These are phyloP conservation scores for Galemys pyrenaicus DNA, from an alignment of 2,113 vertebrate genomes.

Conservation along the genomic window DNA sequence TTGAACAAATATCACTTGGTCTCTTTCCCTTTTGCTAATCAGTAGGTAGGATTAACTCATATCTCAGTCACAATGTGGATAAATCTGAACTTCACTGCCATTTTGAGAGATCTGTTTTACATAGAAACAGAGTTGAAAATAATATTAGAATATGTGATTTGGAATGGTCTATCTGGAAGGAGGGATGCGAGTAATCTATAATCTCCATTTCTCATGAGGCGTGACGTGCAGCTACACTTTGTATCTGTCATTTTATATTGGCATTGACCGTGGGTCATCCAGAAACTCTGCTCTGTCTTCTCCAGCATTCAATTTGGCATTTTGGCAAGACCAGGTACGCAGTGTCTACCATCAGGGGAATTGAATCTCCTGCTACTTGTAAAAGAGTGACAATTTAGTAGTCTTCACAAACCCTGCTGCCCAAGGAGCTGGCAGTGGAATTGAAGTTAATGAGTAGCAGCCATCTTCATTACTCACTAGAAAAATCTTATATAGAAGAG, in stretches of 20 bases:
- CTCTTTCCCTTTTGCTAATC: neutral
- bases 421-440: neutral
- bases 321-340: slow-evolving; percentile 1
- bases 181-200: neutral
- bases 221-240: neutral
- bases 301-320: neutral
- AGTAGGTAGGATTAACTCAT: neutral
- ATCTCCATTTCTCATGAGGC: slow-evolving; percentile 6
- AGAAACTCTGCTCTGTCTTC: neutral
- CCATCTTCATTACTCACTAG: neutral
- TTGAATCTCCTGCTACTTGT: neutral
- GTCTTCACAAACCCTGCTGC: neutral
- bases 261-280: neutral
- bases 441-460: neutral
- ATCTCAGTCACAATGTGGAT: neutral
- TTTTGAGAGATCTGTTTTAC: neutral
- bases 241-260: slow-evolving; percentile 19
- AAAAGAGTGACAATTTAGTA: slow-evolving; percentile 26
- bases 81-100: neutral
- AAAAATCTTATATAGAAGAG: neutral
- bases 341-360: neutral
- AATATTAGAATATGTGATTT: neutral
- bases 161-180: neutral
- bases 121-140: slow-evolving; percentile 43
- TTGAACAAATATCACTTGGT: neutral